Conservation (phyloP, 2,113 vertebrate genomes). For the Proteles cristata region DNA sequence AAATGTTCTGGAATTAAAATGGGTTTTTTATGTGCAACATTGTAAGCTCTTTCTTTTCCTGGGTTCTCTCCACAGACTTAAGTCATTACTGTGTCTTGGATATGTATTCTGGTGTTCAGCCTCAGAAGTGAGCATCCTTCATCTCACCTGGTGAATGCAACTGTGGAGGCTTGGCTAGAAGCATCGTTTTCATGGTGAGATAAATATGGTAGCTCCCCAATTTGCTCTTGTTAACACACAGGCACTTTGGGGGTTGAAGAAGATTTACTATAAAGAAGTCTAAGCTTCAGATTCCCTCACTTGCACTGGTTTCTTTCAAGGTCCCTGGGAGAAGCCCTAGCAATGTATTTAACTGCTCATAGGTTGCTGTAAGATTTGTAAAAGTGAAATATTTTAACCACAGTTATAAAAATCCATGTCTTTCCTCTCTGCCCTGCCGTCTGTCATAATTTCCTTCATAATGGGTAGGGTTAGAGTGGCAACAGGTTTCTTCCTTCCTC, state of each 20-base stretch:
- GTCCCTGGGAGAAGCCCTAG: neutral
- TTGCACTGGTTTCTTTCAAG: neutral
- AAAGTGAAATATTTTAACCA: neutral
- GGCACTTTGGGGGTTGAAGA: neutral
- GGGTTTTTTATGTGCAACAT: neutral
- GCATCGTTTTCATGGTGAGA: neutral
- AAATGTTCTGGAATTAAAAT: neutral
- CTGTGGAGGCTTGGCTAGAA: neutral
- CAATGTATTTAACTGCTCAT: neutral
- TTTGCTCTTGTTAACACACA: neutral
- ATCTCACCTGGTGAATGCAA: neutral
- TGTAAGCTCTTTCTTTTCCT: neutral
- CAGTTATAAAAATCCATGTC: neutral
- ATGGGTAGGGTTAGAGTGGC: neutral
- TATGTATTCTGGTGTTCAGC: neutral
- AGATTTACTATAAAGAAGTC: neutral
- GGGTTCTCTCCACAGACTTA: neutral
- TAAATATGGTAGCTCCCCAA: neutral
- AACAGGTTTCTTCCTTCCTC: neutral
- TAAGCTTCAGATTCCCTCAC: neutral
- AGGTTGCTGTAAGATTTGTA: neutral
- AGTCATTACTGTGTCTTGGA: neutral
- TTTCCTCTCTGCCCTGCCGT: neutral
- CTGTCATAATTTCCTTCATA: neutral
- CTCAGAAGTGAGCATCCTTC: neutral